Base-by-base conservation (phyloP, 2,113 vertebrate genomes). In the Isichthys henryi region DNA sequence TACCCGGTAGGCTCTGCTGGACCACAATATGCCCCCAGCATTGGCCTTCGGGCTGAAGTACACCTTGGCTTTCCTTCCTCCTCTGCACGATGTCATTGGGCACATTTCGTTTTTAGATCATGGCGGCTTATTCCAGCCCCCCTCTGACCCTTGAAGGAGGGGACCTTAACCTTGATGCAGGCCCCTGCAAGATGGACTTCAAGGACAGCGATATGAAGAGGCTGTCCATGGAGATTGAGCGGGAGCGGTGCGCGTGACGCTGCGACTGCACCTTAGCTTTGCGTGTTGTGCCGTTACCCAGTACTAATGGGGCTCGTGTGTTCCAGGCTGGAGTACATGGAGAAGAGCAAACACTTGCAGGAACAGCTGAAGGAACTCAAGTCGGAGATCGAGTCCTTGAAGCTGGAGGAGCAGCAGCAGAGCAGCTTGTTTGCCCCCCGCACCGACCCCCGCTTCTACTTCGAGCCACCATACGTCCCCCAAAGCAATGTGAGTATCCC, bases 141-240 rank as follows among this genome's bases (percentile, higher is more conserved):
- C 95, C 94, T 83, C 94, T 56, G 0, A 92, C 95, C 50, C 53
- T 93, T 2, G 97, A 97, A 46, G 93, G 88, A 19, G 91, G 93
- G 23, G 96, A 97, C 82, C 87, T 93, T 82, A 92, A 92, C 88
- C 93, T 94, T 23, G 97, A 97, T 66, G 94, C 95, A 2, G 93
- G 94, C 3, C 95, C 95, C 0, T 35, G 94, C 48, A 95, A 96
- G 48, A 93, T 97, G 85, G 97, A 98, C 92, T 97, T 97, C 91
- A 97, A 97, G 91, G 97, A 98, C 92, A 96, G 97, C 0, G 97
- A 98, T 94, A 97, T 98, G 95, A 99, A 98, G 93, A 95, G 97
- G 88, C 94, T 98, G 2, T 98, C 97, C 15, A 97, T 99, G 95
- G 98, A 99, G 94, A 98, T 98, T 4, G 97, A 98, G 93, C 95